Evolutionary conservation across 2,113 vertebrate genomes (phyloP), one percentile per base, ranked within the genome.

Genomic region (Cebus imitator): DNA sequence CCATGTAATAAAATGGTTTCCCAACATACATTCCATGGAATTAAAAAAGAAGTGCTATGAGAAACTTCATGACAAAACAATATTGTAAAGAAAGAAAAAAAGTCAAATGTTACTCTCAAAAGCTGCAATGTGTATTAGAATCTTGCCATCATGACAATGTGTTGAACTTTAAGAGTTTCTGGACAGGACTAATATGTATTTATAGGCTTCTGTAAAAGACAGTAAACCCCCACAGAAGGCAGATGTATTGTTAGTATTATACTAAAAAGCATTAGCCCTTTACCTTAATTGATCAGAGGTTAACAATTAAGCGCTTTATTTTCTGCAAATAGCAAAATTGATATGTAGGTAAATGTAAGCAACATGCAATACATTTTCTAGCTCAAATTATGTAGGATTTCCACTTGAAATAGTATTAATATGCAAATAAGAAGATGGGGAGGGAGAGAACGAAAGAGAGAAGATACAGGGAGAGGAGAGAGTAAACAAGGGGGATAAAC

Each of bases 321-420:
- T 81, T 97, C 48, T 78, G n/a, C 35, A 94, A 81, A 90, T 6
- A 92, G 11, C 37, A 94, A 96, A 82, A 58, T 2, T 50, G 14
- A 64, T 61, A 72, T 18, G 17, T 72, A 66, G 17, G 18, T 94
- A 52, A 88, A 80, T 48, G 27, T 61, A 73, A 75, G 3, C 50
- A 9, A 50, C 14, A 9, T 4, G 14, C 14, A 83, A 64, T 70
- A 5, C 45, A 66, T 64, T 84, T 84, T 83, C 48, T 14, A 91
- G 55, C 2, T 23, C 7, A 55, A 45, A 5, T 35, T 12, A 23
- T 25, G 0, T 87, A 7, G 30, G 3, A 16, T 83, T 73, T 87
- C 13, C 6, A 79, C 10, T 57, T 32, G 2, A 83, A 90, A 84
- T 30, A 80, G 3, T 30, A 0, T 11, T 84, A 75, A 66, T 82